phyloP scores from a whole-genome alignment of 2,113 vertebrate genomes.

The Dicentrarchus labrax region DNA sequence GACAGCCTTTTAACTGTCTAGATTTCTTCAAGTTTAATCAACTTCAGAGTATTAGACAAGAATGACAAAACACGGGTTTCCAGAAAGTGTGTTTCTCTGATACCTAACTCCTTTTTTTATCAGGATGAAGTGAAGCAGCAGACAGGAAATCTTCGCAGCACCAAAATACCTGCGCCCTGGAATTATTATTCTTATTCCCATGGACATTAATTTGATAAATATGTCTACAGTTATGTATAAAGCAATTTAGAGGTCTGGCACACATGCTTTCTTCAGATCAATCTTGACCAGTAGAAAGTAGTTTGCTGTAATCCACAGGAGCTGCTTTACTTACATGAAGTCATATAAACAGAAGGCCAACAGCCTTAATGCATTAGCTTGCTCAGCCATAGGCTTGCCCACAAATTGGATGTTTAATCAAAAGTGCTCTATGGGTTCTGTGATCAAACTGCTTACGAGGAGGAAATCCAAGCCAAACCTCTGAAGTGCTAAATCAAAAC shows the following conservation, averaged over 20 bases:
- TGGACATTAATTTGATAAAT: conserved; percentile 16
- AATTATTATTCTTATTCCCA: conserved; percentile 19
- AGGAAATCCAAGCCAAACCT: conserved; percentile 59
- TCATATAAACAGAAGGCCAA: conserved; percentile 39
- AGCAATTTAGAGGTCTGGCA: conserved; percentile 40
- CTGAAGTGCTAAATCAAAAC: conserved; percentile 46
- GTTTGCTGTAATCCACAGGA: conserved; percentile 40
- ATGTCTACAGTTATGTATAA: conserved; percentile 23
- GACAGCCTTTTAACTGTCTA: not conserved
- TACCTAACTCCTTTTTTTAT: not conserved
- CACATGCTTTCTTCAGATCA: conserved; percentile 31
- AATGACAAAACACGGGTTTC: not conserved
- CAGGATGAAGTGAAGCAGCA: conserved; percentile 5
- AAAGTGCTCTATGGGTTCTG: conserved; percentile 29
- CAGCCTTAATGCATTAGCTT: conserved; percentile 47
- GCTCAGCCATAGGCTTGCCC: conserved; percentile 29
- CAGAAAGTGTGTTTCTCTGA: not conserved
- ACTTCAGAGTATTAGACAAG: not conserved
- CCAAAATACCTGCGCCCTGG: not conserved
- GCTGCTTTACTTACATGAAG: conserved; percentile 56
- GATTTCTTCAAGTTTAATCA: conserved; percentile 3
- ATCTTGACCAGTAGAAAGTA: conserved; percentile 29
- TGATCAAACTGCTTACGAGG: conserved; percentile 57
- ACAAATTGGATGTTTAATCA: conserved; percentile 55
- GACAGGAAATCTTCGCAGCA: conserved; percentile 18